A percentile compares a stretch with the other conserved stretches of the same genome.
phyloP scores from a whole-genome alignment of 2,113 vertebrate species.

The Bungarus multicinctus region DNA sequence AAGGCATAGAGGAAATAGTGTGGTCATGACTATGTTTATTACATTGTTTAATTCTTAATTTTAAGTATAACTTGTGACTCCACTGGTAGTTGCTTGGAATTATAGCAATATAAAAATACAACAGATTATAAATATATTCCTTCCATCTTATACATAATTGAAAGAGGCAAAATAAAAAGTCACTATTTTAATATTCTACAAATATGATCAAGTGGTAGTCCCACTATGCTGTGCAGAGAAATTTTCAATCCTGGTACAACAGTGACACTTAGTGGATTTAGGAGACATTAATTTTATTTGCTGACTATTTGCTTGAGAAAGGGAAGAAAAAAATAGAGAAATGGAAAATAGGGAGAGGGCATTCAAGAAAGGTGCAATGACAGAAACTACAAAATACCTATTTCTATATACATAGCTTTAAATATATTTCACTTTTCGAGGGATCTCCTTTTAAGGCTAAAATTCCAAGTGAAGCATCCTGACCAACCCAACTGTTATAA shows the following conservation, averaged over 20 bases:
- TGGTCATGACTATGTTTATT: background rate
- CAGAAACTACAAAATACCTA: background rate
- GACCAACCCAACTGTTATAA: background rate
- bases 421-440: background rate
- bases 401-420: background rate
- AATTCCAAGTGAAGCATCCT: background rate
- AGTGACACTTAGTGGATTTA: conserved; percentile 70
- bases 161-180: background rate
- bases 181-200: background rate
- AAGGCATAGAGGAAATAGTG: background rate
- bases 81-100: background rate
- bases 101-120: background rate
- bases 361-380: background rate
- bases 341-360: background rate
- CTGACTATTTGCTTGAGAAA: background rate
- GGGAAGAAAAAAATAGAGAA: background rate
- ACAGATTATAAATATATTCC: background rate
- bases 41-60: background rate
- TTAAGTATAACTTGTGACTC: background rate
- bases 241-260: conserved; percentile 25
- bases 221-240: fast-evolving
- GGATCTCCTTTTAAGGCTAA: background rate
- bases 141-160: conserved; percentile 7
- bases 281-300: background rate
- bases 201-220: background rate